phyloP scores from a whole-genome alignment of 1,140 invertebrate genomes.

The Camponotus vicinus region DNA sequence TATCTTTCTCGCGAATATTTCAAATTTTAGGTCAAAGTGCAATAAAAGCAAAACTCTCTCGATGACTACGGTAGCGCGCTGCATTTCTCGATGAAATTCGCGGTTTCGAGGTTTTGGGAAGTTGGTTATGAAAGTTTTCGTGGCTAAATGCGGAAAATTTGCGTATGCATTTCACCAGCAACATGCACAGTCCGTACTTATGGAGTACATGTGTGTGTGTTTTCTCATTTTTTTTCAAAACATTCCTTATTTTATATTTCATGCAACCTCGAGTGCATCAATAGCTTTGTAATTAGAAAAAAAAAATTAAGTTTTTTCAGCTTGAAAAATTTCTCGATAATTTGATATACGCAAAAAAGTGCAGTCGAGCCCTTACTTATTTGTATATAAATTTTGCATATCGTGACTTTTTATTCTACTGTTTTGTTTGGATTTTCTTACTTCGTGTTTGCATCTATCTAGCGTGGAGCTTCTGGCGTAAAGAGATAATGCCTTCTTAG shows the following conservation, averaged over 20 bases:
- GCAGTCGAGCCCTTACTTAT: neutral
- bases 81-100: constrained; percentile 11
- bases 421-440: neutral
- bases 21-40: constrained; percentile 3
- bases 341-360: neutral
- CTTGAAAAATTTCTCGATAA: neutral
- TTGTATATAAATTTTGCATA: neutral
- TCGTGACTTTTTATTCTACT: no score
- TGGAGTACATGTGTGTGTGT: no score
- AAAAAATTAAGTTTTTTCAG: neutral
- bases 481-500: constrained; percentile 35
- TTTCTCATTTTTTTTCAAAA: no score
- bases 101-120: neutral
- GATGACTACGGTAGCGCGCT: neutral
- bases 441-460: neutral
- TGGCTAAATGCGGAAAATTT: neutral
- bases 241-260: no score
- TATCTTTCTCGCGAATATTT: neutral
- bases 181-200: neutral
- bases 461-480: constrained; percentile 25
- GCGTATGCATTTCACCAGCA: neutral
- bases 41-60: constrained; percentile 10
- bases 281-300: neutral
- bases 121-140: neutral
- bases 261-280: neutral